phyloP scores from a whole-genome alignment of 2,113 vertebrate species.

The Phylloscopus trochilus region DNA sequence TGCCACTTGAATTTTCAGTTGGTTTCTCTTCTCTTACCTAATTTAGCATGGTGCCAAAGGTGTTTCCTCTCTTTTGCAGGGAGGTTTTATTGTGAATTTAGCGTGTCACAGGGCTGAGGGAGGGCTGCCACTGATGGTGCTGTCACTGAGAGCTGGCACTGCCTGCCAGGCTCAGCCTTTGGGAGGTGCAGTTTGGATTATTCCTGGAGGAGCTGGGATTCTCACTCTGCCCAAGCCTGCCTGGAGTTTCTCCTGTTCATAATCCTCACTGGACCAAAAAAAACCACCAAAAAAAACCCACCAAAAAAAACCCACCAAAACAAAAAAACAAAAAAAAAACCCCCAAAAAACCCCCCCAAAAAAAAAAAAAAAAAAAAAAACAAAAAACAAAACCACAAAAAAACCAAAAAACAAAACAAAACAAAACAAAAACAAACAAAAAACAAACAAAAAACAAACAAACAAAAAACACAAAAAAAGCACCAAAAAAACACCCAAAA shows the following conservation, averaged over 20 bases:
- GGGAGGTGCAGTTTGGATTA: background rate
- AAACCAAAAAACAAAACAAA: too few relatives aligned
- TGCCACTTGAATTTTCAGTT: background rate
- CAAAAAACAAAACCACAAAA: too few relatives aligned
- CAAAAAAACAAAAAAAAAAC: too few relatives aligned
- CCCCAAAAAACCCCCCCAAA: too few relatives aligned
- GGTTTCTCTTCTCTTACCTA: background rate
- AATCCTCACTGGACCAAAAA: background rate
- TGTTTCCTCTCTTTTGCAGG: background rate
- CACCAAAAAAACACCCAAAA: too few relatives aligned
- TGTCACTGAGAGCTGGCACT: background rate
- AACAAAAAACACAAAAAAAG: too few relatives aligned
- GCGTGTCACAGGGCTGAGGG: background rate
- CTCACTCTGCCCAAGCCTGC: background rate
- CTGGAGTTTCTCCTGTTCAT: background rate
- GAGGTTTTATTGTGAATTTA: background rate
- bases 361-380: too few relatives aligned
- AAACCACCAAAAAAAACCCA: too few relatives aligned
- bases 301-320: too few relatives aligned
- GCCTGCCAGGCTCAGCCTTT: background rate
- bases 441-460: too few relatives aligned
- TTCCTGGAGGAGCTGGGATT: background rate
- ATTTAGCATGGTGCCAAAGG: background rate
- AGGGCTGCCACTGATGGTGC: rapidly evolving
- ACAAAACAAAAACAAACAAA: too few relatives aligned